Evolutionary conservation across 2,888 invertebrate species (phyloP).

Genomic region (Erebia palarica): DNA sequence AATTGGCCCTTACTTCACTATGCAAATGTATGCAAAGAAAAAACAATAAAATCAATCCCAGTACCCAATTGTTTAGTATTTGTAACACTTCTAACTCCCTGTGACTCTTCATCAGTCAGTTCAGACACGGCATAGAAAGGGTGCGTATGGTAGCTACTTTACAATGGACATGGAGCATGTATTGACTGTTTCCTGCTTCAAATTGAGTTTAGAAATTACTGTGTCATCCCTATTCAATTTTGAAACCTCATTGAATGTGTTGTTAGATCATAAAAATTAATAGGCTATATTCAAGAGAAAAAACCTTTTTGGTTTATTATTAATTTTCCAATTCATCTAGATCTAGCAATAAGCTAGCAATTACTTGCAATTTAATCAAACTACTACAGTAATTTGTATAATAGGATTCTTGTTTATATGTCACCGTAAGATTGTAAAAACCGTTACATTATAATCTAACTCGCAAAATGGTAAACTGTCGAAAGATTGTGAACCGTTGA

Average conservation of each 20-base stretch:
- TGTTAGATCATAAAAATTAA: background rate
- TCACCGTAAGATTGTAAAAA: no score
- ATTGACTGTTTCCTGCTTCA: conserved; percentile 13
- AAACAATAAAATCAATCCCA: background rate
- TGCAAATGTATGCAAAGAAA: no score
- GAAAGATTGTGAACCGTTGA: no score
- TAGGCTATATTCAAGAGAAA: background rate
- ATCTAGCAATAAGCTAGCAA: no score
- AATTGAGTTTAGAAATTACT: conserved; percentile 14
- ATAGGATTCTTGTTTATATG: no score
- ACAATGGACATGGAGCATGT: background rate
- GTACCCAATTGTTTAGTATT: background rate
- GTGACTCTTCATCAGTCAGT: background rate
- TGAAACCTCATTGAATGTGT: background rate
- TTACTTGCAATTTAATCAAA: no score
- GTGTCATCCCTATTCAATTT: conserved; percentile 7
- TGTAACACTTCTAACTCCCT: conserved; percentile 7
- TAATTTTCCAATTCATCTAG: no score
- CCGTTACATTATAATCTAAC: no score
- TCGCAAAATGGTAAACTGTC: no score
- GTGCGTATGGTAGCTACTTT: background rate
- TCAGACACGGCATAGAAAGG: background rate
- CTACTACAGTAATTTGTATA: no score
- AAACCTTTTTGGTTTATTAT: background rate
- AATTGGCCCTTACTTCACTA: background rate